Evolutionary conservation across 2,888 invertebrate species (phyloP).

Genomic region (Noctua fimbriata): DNA sequence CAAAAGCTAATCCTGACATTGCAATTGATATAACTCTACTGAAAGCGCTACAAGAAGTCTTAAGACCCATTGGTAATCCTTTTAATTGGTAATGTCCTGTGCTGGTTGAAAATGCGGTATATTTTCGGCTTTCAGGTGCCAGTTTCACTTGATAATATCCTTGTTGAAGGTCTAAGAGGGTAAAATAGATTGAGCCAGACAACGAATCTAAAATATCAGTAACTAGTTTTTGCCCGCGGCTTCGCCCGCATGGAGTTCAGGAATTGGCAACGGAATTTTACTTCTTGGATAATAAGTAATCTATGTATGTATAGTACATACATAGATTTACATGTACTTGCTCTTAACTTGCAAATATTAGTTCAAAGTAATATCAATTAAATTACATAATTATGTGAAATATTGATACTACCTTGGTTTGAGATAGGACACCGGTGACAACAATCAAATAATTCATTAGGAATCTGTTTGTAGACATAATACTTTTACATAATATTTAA

Average conservation of each 20-base stretch:
- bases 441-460: too few relatives aligned
- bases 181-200: constrained; percentile 4
- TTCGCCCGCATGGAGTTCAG: too few relatives aligned
- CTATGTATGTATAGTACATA: too few relatives aligned
- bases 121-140: neutral
- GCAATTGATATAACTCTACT: neutral
- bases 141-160: constrained; percentile 9
- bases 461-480: too few relatives aligned
- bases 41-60: neutral
- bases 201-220: constrained; percentile 12
- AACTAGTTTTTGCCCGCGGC: constrained; percentile 2
- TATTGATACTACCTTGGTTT: too few relatives aligned
- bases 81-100: constrained; percentile 9
- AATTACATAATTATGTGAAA: too few relatives aligned
- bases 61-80: constrained; percentile 2
- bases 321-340: too few relatives aligned
- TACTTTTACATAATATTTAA: too few relatives aligned
- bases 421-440: too few relatives aligned
- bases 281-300: neutral
- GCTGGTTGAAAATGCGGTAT: constrained; percentile 8
- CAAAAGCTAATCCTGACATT: neutral
- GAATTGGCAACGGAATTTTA: too few relatives aligned
- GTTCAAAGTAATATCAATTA: too few relatives aligned
- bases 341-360: too few relatives aligned
- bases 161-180: constrained; percentile 16